These are phyloP conservation scores for Ormia ochracea DNA, from an alignment of 2,888 invertebrate genomes.

Conservation along the genomic window DNA sequence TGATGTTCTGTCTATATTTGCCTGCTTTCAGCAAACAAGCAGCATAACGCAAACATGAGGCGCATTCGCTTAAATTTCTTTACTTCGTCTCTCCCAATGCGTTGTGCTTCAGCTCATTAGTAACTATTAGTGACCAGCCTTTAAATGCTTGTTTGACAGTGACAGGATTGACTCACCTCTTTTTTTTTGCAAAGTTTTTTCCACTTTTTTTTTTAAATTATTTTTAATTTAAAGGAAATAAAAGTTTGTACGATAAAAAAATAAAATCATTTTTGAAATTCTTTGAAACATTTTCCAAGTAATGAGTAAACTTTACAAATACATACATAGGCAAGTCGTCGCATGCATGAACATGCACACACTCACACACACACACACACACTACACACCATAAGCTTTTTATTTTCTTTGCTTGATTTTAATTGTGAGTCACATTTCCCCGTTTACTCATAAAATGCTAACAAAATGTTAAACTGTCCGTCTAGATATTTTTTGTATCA, in stretches of 20 bases:
- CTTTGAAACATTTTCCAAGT: slow-evolving; percentile 42
- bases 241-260: slow-evolving; percentile 26
- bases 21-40: slow-evolving; percentile 23
- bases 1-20: slow-evolving; percentile 50
- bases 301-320: slow-evolving; percentile 42
- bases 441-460: slow-evolving; percentile 46
- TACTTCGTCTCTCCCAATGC: not conserved
- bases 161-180: slow-evolving; percentile 58
- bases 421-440: slow-evolving; percentile 49
- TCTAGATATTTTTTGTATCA: slow-evolving; percentile 8
- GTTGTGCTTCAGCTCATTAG: slow-evolving; percentile 34
- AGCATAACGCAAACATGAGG: slow-evolving; percentile 40
- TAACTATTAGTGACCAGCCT: slow-evolving; percentile 46
- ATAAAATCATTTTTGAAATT: slow-evolving; percentile 41
- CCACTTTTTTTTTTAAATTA: not conserved
- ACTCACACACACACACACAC: too few relatives aligned
- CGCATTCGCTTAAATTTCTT: slow-evolving; percentile 28
- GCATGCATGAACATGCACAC: too few relatives aligned
- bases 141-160: slow-evolving; percentile 36
- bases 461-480: slow-evolving; percentile 51
- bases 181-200: not conserved
- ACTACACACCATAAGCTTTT: too few relatives aligned
- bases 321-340: too few relatives aligned
- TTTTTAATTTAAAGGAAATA: slow-evolving; percentile 32
- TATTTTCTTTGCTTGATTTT: slow-evolving; percentile 1